Base-by-base conservation (phyloP, 2,888 invertebrate species). In the Scaptomyza flava region DNA sequence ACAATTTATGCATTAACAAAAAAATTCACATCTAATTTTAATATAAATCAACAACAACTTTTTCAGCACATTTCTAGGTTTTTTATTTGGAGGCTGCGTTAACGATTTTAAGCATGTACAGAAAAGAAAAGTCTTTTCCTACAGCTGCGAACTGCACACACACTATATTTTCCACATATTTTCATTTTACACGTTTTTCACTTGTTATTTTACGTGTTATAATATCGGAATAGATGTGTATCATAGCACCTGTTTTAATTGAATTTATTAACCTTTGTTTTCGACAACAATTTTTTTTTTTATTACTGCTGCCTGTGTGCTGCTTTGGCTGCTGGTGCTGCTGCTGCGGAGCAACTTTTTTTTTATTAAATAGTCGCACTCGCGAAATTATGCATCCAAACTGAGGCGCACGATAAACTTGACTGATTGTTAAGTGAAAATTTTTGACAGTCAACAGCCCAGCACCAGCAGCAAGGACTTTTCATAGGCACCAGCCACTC, bases 351-450 rank as follows among this genome's bases (percentile, higher is more conserved):
- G 59, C 64, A 64, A 72, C 23, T 65, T 57, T 57, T 57, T 57
- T 45, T 36, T 48, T 41, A 27, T 27, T 14, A 43, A 62, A 60
- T 66, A 56, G 54, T 56, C 64, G 71, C 77, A 67, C 56, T 67
- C 69, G 68, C 68, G 47, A 60, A 57, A 57, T 74, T 59, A 41
- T 64, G 54, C 68, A 77, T 78, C 83, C 79, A 79, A 81, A 73
- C 83, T 87, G 84, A 87, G 79, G 73, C 81, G 81, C 87, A 84
- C 87, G 80, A 87, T 79, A 81, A 81, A 80, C 87, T 87, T 81
- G 84, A 87, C 79, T 83, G 86, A 83, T 77, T 79, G 79, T 72
- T 76, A 68, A 77, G 78, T 80, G 83, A 79, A 86, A 83, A 83
- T 77, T 87, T 86, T 81, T 72, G 77, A 83, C 82, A 82, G 78